Base-by-base conservation (phyloP, 2,797 vertebrate species). In the Echeneis naucrates region DNA sequence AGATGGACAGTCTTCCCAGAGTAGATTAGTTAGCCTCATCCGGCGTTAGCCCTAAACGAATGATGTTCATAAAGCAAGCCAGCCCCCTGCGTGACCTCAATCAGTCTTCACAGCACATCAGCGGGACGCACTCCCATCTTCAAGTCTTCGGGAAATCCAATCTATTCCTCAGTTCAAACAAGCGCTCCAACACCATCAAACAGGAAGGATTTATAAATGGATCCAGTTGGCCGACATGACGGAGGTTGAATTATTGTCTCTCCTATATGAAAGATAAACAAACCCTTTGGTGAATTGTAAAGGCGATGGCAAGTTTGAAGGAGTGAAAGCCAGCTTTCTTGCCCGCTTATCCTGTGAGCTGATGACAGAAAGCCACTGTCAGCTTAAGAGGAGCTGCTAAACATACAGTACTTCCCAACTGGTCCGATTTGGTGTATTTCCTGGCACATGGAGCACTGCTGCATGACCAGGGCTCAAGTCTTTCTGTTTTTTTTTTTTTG, bases 231-330 rank as follows among this genome's bases (percentile, higher is more conserved):
- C 27, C 55, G 70, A 75, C 38, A 76, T 59, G 72, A 85, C 67
- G 80, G 71, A 68, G 60, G 71, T 83, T 77, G 74, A 78, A 83
- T 79, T 78, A 82, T 84, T 74, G 71, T 77, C 71, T 60, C 64
- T 89, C 71, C 54, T 37, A 42, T 71, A 51, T 68, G 21, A 50
- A 35, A 60, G 67, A 84, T 70, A 58, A n/a, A 82, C 79, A 77
- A 86, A 84, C 79, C 82, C 77, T 77, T 75, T 65, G 86, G 75
- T 54, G 80, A 72, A 68, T 57, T 77, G 58, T 75, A 82, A 91
- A 83, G 83, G 71, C 66, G 64, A 50, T 33, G 71, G 65, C 8
- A 19, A 54, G 56, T 72, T 51, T 55, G 69, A 56, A 38, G 56
- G 51, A 71, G 70, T 17, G 58, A 53, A 71, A 70, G 58, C 57